Evolutionary conservation across 2,888 invertebrate species (phyloP).

Genomic region (Plagiodera versicolora): DNA sequence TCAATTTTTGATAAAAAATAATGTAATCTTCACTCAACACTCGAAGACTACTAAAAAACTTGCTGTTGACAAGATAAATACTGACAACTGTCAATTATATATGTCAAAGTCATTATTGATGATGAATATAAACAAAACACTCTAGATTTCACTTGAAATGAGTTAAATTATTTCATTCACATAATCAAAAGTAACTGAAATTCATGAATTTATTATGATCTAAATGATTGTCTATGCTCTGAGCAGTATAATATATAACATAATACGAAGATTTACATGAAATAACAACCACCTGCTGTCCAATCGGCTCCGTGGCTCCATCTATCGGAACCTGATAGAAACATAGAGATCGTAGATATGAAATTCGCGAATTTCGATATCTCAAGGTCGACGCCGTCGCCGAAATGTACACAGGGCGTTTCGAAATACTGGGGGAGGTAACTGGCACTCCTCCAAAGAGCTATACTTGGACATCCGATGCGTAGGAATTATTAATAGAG

Average conservation of each 20-base stretch:
- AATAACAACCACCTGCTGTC: too few species aligned
- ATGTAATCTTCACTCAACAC: too few species aligned
- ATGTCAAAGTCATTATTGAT: too few species aligned
- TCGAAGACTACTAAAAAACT: conserved; percentile 15
- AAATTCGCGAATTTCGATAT: conserved; percentile 15
- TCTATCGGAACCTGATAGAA: background rate
- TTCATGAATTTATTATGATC: too few species aligned
- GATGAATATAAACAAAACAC: too few species aligned
- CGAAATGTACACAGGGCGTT: conserved; percentile 19
- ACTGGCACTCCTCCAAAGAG: conserved; percentile 77
- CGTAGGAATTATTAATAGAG: conserved; percentile 72
- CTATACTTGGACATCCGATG: conserved; percentile 85
- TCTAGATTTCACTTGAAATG: too few species aligned
- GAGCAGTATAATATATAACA: too few species aligned
- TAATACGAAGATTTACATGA: too few species aligned
- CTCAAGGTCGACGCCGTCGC: conserved; percentile 14
- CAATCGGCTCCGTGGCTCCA: background rate
- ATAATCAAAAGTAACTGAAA: too few species aligned
- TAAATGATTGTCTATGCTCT: too few species aligned
- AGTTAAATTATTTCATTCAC: too few species aligned
- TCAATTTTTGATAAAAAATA: conserved; percentile 43
- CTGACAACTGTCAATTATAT: background rate
- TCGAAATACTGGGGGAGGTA: conserved; percentile 40
- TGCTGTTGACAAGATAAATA: background rate
- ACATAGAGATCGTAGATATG: background rate